Evolutionary conservation across 1,140 invertebrate species (phyloP).

Genomic region (Musca domestica): DNA sequence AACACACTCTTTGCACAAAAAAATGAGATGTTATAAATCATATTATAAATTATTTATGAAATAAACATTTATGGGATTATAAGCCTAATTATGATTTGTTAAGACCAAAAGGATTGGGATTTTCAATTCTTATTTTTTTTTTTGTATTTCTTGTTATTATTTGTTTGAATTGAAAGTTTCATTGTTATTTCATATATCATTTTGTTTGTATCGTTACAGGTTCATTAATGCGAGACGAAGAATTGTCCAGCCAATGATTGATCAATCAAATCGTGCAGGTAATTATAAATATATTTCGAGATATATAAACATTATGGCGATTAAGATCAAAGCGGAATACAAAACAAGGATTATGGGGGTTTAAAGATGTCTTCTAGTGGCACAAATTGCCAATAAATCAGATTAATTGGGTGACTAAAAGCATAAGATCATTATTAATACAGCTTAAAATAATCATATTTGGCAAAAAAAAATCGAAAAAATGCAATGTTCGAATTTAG

Average conservation of each 20-base stretch:
- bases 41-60: slow-evolving; percentile 25
- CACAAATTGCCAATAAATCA: no score
- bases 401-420: no score
- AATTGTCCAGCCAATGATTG: slow-evolving; percentile 97
- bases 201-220: slow-evolving; percentile 66
- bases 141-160: not conserved
- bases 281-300: slow-evolving; percentile 53
- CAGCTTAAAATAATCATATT: no score
- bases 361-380: no score
- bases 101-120: slow-evolving; percentile 9
- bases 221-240: slow-evolving; percentile 97
- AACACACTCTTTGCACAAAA: not conserved
- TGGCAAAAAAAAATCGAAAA: no score
- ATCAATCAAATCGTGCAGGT: slow-evolving; percentile 98
- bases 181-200: no score
- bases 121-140: slow-evolving; percentile 11
- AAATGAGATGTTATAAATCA: slow-evolving; percentile 19
- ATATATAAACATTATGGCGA: not conserved
- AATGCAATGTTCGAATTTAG: no score
- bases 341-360: no score
- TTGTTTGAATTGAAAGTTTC: not conserved
- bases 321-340: no score
- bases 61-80: slow-evolving; percentile 20
- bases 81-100: slow-evolving; percentile 26
- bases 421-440: no score